Evolutionary conservation across 2,888 invertebrate genomes (phyloP).

Genomic region (Eustalomyia histrio): DNA sequence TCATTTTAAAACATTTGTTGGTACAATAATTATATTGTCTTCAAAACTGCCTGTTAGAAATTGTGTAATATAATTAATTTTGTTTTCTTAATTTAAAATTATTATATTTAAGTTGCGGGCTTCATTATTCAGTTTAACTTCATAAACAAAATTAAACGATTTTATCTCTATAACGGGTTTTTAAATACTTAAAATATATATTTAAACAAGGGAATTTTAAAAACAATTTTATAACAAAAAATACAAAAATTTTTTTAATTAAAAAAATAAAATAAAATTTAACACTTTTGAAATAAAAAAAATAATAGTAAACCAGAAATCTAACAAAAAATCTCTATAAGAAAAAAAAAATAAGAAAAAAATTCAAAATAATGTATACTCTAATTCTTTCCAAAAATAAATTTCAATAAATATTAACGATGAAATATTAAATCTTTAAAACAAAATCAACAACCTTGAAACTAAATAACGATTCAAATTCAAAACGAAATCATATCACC

Average conservation of each 20-base stretch:
- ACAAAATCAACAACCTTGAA: slow-evolving; percentile 12
- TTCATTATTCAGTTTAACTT: slow-evolving; percentile 18
- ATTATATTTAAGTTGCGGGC: slow-evolving; percentile 35
- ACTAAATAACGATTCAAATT: slow-evolving; percentile 42
- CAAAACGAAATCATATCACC: slow-evolving; percentile 63
- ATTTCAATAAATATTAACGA: background rate
- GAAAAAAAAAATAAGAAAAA: too few relatives aligned
- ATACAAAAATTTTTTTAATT: slow-evolving; percentile 19
- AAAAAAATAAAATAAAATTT: slow-evolving; percentile 19
- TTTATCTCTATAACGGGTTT: slow-evolving; percentile 52
- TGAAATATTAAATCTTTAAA: slow-evolving; percentile 10
- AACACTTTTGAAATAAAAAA: background rate
- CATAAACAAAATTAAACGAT: slow-evolving; percentile 34
- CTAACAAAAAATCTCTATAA: background rate
- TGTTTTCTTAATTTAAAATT: background rate
- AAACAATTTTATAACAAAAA: slow-evolving; percentile 23
- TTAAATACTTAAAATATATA: slow-evolving; percentile 42
- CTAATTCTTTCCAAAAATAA: background rate
- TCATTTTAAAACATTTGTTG: too few relatives aligned
- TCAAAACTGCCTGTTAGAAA: background rate
- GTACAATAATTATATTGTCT: too few relatives aligned
- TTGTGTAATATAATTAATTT: slow-evolving; percentile 7
- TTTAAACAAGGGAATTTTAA: slow-evolving; percentile 63
- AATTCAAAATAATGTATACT: background rate
- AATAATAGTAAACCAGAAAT: slow-evolving; percentile 12